Base-by-base conservation (phyloP, 2,888 invertebrate genomes). In the Platerodrilus igneus region DNA sequence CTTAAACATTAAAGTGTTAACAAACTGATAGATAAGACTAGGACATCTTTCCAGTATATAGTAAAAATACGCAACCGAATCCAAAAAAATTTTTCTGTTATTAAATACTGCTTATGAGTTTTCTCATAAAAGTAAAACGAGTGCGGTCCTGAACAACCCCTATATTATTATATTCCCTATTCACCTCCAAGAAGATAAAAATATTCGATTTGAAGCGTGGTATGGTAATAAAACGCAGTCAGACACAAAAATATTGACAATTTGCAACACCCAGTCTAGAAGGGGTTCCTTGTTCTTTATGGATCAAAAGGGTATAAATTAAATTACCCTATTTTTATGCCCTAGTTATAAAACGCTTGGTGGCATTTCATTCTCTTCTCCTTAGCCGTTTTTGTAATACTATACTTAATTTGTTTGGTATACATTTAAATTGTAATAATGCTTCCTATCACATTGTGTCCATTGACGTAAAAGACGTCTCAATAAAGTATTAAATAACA, bases 221-320 rank as follows among this genome's bases (percentile, higher is more conserved):
- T 47, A 28, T 43, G 57, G 63, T 56, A 55, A 63, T 63, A 62
- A 63, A 63, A 63, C 51, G 63, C 63, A 63, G 62, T 55, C 53
- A 56, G 54, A 52, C 54, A 56, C 54, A 54, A 54, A 57, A 59
- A 58, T 58, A 57, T 57, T 52, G 56, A 55, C 55, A 52, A 57
- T 56, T 57, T 55, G 57, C 55, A 53, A 56, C 58, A 56, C 58
- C 55, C 35, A 38, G 30, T 31, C 36, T 33, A 16, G 35, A 41
- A 41, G 38, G 44, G 44, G 44, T 45, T 28, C n/a, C n/a, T 22
- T 15, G 11, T 19, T 28, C 15, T 14, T 25, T 37, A 17, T 13
- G 25, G 15, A 43, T 15, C 26, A 19, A 41, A 37, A 33, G 41
- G 41, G 37, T 41, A n/a, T n/a, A 36, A 27, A 22, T 27, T 21